phyloP scores from a whole-genome alignment of 2,888 invertebrate species.

The Agrotis puta region DNA sequence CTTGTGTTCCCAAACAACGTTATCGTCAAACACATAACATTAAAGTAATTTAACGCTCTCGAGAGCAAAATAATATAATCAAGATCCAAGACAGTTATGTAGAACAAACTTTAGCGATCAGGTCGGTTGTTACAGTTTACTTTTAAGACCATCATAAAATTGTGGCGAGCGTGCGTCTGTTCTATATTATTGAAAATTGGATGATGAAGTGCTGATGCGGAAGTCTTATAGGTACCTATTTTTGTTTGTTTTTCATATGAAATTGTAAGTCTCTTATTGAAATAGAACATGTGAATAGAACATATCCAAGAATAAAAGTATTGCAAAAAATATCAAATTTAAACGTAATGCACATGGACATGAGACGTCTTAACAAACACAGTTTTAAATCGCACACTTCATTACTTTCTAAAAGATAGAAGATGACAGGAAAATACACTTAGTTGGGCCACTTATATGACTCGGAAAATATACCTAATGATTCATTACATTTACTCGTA shows the following conservation, averaged over 20 bases:
- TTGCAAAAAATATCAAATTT: background rate
- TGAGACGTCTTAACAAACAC: slow-evolving; percentile 77
- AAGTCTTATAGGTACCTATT: background rate
- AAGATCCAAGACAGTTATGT: slow-evolving; percentile 49
- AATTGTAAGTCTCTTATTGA: slow-evolving; percentile 6
- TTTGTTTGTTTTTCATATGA: background rate
- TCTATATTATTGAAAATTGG: slow-evolving; percentile 46
- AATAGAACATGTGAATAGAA: background rate
- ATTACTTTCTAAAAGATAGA: slow-evolving; percentile 85
- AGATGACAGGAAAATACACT: slow-evolving; percentile 82
- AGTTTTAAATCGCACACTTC: slow-evolving; percentile 87
- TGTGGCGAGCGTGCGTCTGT: slow-evolving; percentile 32
- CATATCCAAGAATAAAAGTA: background rate
- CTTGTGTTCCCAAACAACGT: slow-evolving; percentile 43
- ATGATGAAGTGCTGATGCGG: slow-evolving; percentile 15
- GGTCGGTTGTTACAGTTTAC: slow-evolving; percentile 46
- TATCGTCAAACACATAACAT: slow-evolving; percentile 40
- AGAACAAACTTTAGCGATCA: slow-evolving; percentile 37
- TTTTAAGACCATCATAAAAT: slow-evolving; percentile 53
- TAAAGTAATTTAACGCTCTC: slow-evolving; percentile 45
- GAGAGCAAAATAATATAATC: slow-evolving; percentile 59
- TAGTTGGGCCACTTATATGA: slow-evolving; percentile 59
- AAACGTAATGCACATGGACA: slow-evolving; percentile 70
- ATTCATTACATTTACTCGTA: slow-evolving; percentile 22
- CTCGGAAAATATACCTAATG: slow-evolving; percentile 22